A percentile compares a stretch with the other conserved stretches of the same genome.
Conservation (phyloP, 2,797 vertebrate genomes). For the Lutra lutra region DNA sequence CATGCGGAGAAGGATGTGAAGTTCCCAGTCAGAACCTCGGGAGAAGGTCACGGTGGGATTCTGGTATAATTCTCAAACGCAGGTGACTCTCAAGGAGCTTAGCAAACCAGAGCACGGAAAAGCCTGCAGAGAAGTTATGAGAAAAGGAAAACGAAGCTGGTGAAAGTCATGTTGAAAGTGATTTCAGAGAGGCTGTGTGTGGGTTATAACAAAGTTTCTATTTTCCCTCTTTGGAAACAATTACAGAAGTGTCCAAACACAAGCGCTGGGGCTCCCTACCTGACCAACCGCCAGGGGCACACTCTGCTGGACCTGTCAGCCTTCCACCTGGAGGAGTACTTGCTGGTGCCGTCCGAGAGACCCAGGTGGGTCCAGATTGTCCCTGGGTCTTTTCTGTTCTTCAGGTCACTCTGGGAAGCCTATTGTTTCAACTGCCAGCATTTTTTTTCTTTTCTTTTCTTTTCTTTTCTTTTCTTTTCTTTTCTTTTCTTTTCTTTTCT, state of each 20-base stretch:
- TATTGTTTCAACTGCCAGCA: background rate
- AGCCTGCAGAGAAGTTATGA: background rate
- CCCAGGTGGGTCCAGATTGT: slow-evolving; percentile 78
- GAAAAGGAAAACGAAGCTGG: background rate
- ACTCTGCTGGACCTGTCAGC: slow-evolving; percentile 85
- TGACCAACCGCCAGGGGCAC: slow-evolving; percentile 81
- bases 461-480: too few species aligned
- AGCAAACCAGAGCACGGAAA: slow-evolving; percentile 5
- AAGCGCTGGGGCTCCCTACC: slow-evolving; percentile 63
- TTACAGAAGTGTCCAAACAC: slow-evolving; percentile 80
- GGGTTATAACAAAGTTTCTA: background rate
- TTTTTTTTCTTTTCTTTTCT: too few species aligned
- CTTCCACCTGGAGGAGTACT: slow-evolving; percentile 82
- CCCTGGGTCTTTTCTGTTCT: background rate
- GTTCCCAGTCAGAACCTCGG: background rate
- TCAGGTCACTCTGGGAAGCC: background rate
- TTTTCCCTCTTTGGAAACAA: slow-evolving; percentile 1
- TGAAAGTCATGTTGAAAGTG: slow-evolving; percentile 16
- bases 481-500: too few species aligned
- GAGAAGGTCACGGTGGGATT: slow-evolving; percentile 23
- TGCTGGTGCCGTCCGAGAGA: slow-evolving; percentile 75
- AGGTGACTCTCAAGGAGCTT: background rate
- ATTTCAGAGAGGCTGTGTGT: background rate
- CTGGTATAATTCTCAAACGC: background rate
- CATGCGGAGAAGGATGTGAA: background rate